Evolutionary conservation across 2,888 invertebrate genomes (phyloP).

Genomic region (Trichopria drosophilae): DNA sequence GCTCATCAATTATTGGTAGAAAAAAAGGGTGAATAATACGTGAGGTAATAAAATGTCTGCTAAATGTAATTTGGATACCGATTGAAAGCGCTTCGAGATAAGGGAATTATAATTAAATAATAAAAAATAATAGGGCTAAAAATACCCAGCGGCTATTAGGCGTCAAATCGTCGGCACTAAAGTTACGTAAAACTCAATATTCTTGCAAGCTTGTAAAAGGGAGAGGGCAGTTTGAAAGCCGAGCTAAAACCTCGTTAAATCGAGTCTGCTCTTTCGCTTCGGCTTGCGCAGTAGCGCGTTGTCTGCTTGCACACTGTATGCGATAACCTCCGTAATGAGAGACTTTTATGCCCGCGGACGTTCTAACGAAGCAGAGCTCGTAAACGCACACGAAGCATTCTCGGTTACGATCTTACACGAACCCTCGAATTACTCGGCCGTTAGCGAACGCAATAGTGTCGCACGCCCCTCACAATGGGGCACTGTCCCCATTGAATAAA

Average conservation of each 20-base stretch:
- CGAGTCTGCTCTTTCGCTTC: constrained; percentile 36
- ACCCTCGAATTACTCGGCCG: constrained; percentile 43
- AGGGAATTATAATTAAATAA: too few relatives aligned
- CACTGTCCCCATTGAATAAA: constrained; percentile 19
- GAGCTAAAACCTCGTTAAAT: constrained; percentile 36
- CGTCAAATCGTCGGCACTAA: too few relatives aligned
- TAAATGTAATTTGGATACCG: too few relatives aligned
- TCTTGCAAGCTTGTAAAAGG: too few relatives aligned
- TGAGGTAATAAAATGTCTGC: too few relatives aligned
- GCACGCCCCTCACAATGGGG: constrained; percentile 9
- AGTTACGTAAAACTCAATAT: too few relatives aligned
- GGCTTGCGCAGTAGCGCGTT: constrained; percentile 11
- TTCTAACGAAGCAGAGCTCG: constrained; percentile 46
- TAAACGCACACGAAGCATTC: constrained; percentile 41
- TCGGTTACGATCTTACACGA: constrained; percentile 40
- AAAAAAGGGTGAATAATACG: too few relatives aligned
- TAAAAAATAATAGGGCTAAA: too few relatives aligned
- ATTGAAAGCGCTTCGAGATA: too few relatives aligned
- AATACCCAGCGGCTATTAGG: too few relatives aligned
- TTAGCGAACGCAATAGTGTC: constrained; percentile 36
- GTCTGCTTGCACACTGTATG: constrained; percentile 11
- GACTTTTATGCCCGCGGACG: constrained; percentile 46
- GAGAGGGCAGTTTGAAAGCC: constrained; percentile 16
- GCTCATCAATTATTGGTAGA: too few relatives aligned
- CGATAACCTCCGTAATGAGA: constrained; percentile 47